Evolutionary conservation across 2,797 vertebrate genomes (phyloP), one percentile per base, ranked within the genome.

Genomic region (Syngnathus acus): DNA sequence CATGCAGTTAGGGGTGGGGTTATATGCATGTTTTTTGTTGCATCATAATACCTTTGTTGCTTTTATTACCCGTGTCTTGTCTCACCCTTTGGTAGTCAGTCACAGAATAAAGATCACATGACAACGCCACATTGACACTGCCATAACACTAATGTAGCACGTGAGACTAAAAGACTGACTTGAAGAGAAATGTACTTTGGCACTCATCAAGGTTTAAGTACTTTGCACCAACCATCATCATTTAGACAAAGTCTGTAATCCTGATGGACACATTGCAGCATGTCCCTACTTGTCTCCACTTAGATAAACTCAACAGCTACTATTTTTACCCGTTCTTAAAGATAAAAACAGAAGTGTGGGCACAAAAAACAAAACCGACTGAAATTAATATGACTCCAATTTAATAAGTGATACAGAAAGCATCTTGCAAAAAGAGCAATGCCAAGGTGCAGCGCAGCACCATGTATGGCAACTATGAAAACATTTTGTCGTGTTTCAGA

Each of bases 371-470:
- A n/a, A 26, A 62, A 47, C 3, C n/a, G 19, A 61, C 13, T 45
- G 21, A 38, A 37, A 37, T 54, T 23, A 47, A 82, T 83, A 77
- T 82, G 76, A 80, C 77, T 76, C 74, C 67, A 81, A 77, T 87
- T 86, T 87, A 85, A 81, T 88, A 78, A 81, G 73, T 79, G 74
- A 86, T 73, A 81, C 77, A 17, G 73, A 74, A 54, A 72, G 50
- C 73, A 79, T 80, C 64, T 84, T 87, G 87, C 76, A 84, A 86
- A 87, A 71, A 83, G 74, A 77, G 60, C 68, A 75, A 70, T 8
- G 74, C 48, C 48, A 37, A 55, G 66, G 68, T 72, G 68, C 68
- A 67, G 9, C 63, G 58, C 11, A 73, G 76, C 74, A 81, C 69
- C 71, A 65, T 60, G 63, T 51, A 68, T 69, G 68, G 69, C 50